Evolutionary conservation across 2,888 invertebrate species (phyloP).

Genomic region (Drosophila lutescens): DNA sequence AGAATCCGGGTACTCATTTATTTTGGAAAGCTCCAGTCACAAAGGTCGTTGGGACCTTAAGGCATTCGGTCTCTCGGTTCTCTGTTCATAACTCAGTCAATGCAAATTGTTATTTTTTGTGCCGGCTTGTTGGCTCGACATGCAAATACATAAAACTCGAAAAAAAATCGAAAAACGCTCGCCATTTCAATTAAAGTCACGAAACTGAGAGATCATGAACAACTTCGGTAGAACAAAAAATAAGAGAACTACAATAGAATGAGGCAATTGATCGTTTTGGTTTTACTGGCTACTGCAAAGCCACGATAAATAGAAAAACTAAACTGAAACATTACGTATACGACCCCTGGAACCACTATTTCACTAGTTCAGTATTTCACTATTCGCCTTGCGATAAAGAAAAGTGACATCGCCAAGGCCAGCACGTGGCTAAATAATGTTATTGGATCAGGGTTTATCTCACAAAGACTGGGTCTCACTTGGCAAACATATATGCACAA

Average conservation of each 20-base stretch:
- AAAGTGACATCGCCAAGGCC: constrained; percentile 72
- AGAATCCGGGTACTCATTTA: constrained; percentile 3
- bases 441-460: constrained; percentile 36
- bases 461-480: constrained; percentile 1
- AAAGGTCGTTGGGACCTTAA: constrained; percentile 35
- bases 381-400: constrained; percentile 56
- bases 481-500: constrained; percentile 13
- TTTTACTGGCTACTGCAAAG: constrained; percentile 12
- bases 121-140: constrained; percentile 2
- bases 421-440: constrained; percentile 51
- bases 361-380: constrained; percentile 39
- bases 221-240: constrained; percentile 25
- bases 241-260: constrained; percentile 32
- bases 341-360: constrained; percentile 54
- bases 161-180: constrained; percentile 22
- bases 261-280: constrained; percentile 35
- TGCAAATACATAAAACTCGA: constrained; percentile 28
- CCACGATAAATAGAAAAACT: constrained; percentile 28
- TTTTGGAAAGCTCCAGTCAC: constrained; percentile 10
- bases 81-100: constrained; percentile 30
- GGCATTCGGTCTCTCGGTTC: not conserved
- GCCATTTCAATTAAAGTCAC: constrained; percentile 64
- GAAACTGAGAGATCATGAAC: constrained; percentile 45
- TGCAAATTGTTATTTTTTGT: constrained; percentile 27
- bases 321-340: constrained; percentile 53